Base-by-base conservation (phyloP, 2,888 invertebrate species). In the Apodemia hepburni region DNA sequence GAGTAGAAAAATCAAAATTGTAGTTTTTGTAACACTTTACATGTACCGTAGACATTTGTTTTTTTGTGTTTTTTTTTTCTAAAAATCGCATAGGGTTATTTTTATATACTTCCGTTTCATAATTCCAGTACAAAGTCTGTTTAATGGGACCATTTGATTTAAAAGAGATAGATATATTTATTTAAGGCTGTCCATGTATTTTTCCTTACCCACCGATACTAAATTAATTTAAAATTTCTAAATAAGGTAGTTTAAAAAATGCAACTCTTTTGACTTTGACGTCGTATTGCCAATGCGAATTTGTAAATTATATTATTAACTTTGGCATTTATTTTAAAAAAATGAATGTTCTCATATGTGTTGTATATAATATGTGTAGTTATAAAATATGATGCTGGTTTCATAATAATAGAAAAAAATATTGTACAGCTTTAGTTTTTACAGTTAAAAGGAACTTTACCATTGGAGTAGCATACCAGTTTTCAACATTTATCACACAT, bases 11-110 rank as follows among this genome's bases (percentile, higher is more conserved):
- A 58, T 58, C 61, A 12, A 62, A 62, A 58, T 62, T 62, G 61
- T 62, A 62, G 61, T 62, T 62, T 62, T 62, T 62, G 58, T 62
- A 62, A 47, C 47, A 49, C 4, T 62, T 62, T 62, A 62, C 62
- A 62, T 58, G 58, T 29, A 45, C 57, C 22, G 18, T 35, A 22
- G 45, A 61, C 17, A 33, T 27, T n/a, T 8, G 17, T 57, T 27
- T 29, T n/a, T 49, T 35, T 58, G 35, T 58, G 15, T 47, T 15
- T 47, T 29, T 47, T 38, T 29, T 45, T 18, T 42, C 11, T 18
- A 58, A 49, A 18, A 54, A 15, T 62, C 35, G 27, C 33, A 9
- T 38, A 33, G 35, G 12, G 29, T 60, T 62, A 35, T 59, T 18
- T 33, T 61, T 22, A 8, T 58, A 54, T 58, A 29, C 15, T 54